Base-by-base conservation (phyloP, 53 echinoderm and acorn worm genomes). In the Echinometra lucunter region DNA sequence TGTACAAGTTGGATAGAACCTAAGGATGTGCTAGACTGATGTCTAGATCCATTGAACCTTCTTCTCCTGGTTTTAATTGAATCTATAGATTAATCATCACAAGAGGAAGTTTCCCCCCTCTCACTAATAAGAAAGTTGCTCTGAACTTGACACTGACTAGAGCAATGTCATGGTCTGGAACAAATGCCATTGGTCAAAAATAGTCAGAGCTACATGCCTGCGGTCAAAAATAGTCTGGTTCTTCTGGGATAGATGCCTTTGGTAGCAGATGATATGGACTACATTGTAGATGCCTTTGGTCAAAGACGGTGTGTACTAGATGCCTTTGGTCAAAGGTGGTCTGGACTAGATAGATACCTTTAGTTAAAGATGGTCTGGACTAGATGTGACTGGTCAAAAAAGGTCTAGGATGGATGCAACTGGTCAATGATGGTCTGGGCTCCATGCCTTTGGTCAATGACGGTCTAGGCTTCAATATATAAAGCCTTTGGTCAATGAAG, bases 91-190 rank as follows among this genome's bases (percentile, higher is more conserved):
- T 85, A 85, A 85, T 85, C 85, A 85, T 45, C 85, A 49, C 49
- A 85, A 47, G 85, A 85, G 85, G 47, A 85, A 85, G 49, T 49
- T 47, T 85, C 49, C 85, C 27, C 49, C n/a, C 37, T 49, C 44
- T 45, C 45, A 40, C 49, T 85, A 85, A 49, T 27, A 85, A n/a
- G 49, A n/a, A 49, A 40, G 21, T 23, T 78, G 18, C 42, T 18
- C 85, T 85, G 85, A 85, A 85, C 53, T 85, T 85, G 85, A 85
- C 85, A 85, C 85, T 85, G 49, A 30, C 49, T 85, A 49, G 4
- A 85, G 53, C 85, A 45, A 47, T 85, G 85, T 49, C 85, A 85
- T 85, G 45, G 85, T 85, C 85, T 49, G 49, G 53, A 13, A 10
- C 13, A 49, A 6, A 85, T 85, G 78, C 23, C 78, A 40, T 78